phyloP scores from a whole-genome alignment of 2,797 vertebrate genomes.

The Linurgus olivaceus region DNA sequence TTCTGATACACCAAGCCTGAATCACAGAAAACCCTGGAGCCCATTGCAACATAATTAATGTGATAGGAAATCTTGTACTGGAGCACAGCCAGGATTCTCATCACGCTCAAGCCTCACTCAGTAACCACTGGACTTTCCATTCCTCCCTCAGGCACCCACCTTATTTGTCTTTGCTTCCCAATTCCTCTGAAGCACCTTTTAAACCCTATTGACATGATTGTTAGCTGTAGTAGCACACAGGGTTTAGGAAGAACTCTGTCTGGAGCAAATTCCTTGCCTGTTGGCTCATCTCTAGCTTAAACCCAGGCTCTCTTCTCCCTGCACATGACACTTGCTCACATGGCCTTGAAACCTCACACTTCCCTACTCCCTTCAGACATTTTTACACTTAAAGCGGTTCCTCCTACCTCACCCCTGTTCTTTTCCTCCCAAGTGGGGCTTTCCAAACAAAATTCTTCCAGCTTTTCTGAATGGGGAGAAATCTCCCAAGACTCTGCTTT shows the following conservation, averaged over 20 bases:
- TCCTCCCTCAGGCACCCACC: slow-evolving; percentile 33
- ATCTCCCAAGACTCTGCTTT: neutral
- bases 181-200: slow-evolving; percentile 35
- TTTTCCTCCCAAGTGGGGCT: neutral
- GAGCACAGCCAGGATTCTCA: slow-evolving; percentile 60
- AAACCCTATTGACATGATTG: slow-evolving; percentile 46
- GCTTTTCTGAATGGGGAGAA: neutral
- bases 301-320: slow-evolving; percentile 7
- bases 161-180: slow-evolving; percentile 60
- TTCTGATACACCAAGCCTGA: neutral
- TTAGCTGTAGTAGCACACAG: neutral
- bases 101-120: slow-evolving; percentile 63
- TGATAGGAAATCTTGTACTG: slow-evolving; percentile 47
- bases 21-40: slow-evolving; percentile 26
- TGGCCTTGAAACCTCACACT: neutral
- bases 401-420: neutral
- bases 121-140: slow-evolving; percentile 53
- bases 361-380: neutral
- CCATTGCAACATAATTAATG: slow-evolving; percentile 40
- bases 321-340: neutral
- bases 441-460: neutral
- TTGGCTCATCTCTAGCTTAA: neutral
- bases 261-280: slow-evolving; percentile 5
- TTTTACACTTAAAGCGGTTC: neutral
- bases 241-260: neutral